phyloP scores from a whole-genome alignment of 1,140 invertebrate genomes.

The Eupeodes corollae region DNA sequence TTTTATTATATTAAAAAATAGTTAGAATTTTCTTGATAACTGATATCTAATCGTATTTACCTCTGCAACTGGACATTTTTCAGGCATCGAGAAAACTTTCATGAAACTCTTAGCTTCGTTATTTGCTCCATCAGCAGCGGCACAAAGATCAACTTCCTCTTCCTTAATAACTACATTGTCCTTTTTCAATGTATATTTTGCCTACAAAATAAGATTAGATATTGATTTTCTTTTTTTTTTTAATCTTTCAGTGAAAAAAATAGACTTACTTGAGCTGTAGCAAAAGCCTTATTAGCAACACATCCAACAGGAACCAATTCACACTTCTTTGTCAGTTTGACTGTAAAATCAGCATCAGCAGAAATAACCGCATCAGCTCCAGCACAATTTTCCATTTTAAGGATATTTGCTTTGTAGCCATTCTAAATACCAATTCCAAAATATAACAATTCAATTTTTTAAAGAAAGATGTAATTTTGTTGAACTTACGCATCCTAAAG shows the following conservation, averaged over 20 bases:
- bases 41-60: neutral
- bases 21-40: neutral
- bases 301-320: slow-evolving; percentile 29
- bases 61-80: slow-evolving; percentile 24
- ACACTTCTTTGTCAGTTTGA: slow-evolving; percentile 34
- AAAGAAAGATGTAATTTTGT: no score
- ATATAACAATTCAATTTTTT: neutral
- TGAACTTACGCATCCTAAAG: neutral
- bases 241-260: neutral
- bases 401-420: slow-evolving; percentile 30
- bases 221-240: neutral
- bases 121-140: slow-evolving; percentile 19
- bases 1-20: neutral
- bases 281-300: slow-evolving; percentile 25
- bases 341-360: slow-evolving; percentile 17
- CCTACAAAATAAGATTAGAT: neutral
- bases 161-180: slow-evolving; percentile 30
- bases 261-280: slow-evolving; percentile 13
- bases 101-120: slow-evolving; percentile 27
- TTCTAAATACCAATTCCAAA: slow-evolving; percentile 13
- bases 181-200: slow-evolving; percentile 28
- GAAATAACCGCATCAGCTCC: slow-evolving; percentile 22
- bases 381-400: slow-evolving; percentile 32
- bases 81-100: slow-evolving; percentile 27
- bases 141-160: slow-evolving; percentile 30